Base-by-base conservation (phyloP, 2,113 vertebrate species). In the Urocolius indicus region DNA sequence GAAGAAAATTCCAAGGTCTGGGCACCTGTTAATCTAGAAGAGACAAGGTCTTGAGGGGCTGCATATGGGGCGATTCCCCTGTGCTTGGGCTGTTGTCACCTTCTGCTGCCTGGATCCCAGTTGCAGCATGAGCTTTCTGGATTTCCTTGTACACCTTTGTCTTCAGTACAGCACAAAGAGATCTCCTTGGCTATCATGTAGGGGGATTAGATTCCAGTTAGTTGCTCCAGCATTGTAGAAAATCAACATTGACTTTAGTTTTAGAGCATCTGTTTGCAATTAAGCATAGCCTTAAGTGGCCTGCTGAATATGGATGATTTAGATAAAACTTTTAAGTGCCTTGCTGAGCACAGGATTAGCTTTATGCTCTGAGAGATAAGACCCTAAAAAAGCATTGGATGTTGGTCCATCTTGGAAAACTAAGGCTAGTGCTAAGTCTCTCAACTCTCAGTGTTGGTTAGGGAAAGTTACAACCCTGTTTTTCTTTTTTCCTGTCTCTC, bases 271-370 rank as follows among this genome's bases (percentile, higher is more conserved):
- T 7, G 1, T 34, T 93, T 78, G 18, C 32, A 11, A 19, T 68
- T 86, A 59, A 80, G 14, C 24, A 7, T 22, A 26, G 20, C 63
- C 52, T 88, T 59, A 87, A 61, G 12, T 72, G 24, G 8, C 65
- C 61, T 54, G n/a, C 41, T 81, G 49, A 61, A 41, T 65, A 11
- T 34, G 41, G 6, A 29, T 63, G 11, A 23, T 77, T 77, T n/a
- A 71, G 69, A n/a, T 71, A 72, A 85, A 90, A 89, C n/a, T 86
- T 86, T 69, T 23, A 43, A 13, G 5, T 90, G 48, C 21, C n/a
- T 86, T 57, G 46, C 63, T 78, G 43, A 81, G 22, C 46, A 45
- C 55, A 48, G 69, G 82, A 92, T 94, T 85, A 63, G 29, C 54
- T 34, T 79, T 84, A 79, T 82, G 16, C 45, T n/a, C 43, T 23